A percentile compares a stretch with the other conserved stretches of the same genome.
phyloP scores from a whole-genome alignment of 2,113 vertebrate genomes.

The Archocentrus centrarchus region DNA sequence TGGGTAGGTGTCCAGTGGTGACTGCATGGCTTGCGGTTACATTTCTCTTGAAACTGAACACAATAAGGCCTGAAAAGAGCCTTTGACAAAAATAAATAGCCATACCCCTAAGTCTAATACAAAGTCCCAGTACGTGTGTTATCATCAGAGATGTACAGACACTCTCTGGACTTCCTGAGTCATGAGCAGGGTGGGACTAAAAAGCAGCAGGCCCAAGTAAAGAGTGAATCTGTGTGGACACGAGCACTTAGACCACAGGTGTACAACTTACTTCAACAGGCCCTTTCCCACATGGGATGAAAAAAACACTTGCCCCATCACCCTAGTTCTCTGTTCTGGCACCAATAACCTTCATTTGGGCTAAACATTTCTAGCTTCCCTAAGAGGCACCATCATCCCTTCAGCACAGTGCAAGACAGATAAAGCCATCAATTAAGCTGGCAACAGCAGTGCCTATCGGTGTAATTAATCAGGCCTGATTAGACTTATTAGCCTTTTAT shows the following conservation, averaged over 20 bases:
- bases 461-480: conserved; percentile 77
- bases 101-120: conserved; percentile 37
- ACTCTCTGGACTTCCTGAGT: conserved; percentile 14
- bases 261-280: not conserved
- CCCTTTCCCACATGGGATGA: not conserved
- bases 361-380: conserved; percentile 45
- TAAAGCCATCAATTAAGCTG: conserved; percentile 71
- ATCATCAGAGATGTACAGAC: conserved; percentile 29
- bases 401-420: conserved; percentile 62
- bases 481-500: conserved; percentile 69
- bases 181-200: not conserved
- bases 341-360: conserved; percentile 60
- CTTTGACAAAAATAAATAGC: conserved; percentile 33
- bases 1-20: conserved; percentile 8
- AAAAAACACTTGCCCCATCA: not conserved
- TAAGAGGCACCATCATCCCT: conserved; percentile 50
- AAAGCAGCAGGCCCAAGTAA: not conserved
- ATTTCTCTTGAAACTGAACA: conserved; percentile 51
- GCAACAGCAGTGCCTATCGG: conserved; percentile 60
- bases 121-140: conserved; percentile 21
- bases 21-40: conserved; percentile 32
- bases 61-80: conserved; percentile 38
- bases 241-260: not conserved
- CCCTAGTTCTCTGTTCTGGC: conserved; percentile 1
- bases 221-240: not conserved